Evolutionary conservation across 2,888 invertebrate genomes (phyloP), one percentile per base, ranked within the genome.

Genomic region (Nowickia ferox): DNA sequence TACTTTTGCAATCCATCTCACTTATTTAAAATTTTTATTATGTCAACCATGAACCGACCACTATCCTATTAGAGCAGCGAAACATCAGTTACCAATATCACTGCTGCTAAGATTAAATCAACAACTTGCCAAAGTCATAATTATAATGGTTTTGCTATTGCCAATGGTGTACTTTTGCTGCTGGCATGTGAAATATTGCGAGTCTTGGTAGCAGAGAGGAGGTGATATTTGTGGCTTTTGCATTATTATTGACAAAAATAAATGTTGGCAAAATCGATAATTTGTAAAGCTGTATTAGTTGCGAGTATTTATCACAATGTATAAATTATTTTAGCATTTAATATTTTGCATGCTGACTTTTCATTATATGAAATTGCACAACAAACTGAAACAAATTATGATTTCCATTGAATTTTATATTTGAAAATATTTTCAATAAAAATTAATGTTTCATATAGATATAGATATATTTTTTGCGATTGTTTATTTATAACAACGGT

Each of bases 241-340:
- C 61, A 59, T 51, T 59, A 59, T 66, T 48, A 59, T 51, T 81
- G 51, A 74, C 57, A 59, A 44, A 72, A 74, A 65, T 48, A 48
- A 63, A 51, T 61, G n/a, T 19, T 30, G 66, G 72, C 40, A 53
- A 61, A 72, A 30, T 72, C 30, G 48, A 68, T 84, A 81, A 84
- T 77, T 72, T 84, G 53, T 72, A 17, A 71, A 66, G 66, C 59
- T 53, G 48, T 19, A 61, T 72, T 72, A 76, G 42, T 55, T 72
- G n/a, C n/a, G n/a, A n/a, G n/a, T 15, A 46, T 11, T 4, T 8
- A 6, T 38, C 59, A 17, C 22, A 51, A 42, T 46, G n/a, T 10
- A 44, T 44, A 44, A 9, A 44, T n/a, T 46, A 11, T 10, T 5
- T 5, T 44, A 19, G 22, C 1, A 17, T 30, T 38, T n/a, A 30